Evolutionary conservation across 2,113 vertebrate species (phyloP).

Genomic region (Carollia perspicillata): DNA sequence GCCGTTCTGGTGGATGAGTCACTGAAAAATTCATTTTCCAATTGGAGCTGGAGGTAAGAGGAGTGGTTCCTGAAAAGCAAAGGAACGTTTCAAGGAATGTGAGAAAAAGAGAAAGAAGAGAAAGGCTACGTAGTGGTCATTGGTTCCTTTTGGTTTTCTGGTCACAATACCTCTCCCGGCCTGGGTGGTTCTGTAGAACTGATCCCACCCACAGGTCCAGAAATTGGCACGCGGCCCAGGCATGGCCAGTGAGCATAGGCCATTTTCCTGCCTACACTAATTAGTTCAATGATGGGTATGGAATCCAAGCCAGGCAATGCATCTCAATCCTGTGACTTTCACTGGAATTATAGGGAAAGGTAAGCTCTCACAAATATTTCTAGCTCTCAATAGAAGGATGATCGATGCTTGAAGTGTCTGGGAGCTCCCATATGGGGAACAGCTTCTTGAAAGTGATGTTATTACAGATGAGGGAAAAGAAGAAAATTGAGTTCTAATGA

Average conservation of each 20-base stretch:
- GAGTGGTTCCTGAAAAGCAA: not conserved
- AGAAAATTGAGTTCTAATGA: not conserved
- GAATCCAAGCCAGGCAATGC: not conserved
- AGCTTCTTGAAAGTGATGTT: not conserved
- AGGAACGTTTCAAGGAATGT: not conserved
- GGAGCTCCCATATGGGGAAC: not conserved
- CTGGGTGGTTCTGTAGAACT: not conserved
- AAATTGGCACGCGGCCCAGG: not conserved
- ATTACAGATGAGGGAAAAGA: not conserved
- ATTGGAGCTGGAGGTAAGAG: not conserved
- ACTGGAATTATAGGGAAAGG: not conserved
- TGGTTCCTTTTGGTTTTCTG: not conserved
- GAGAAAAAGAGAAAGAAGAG: not conserved
- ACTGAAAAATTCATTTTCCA: constrained; percentile 11
- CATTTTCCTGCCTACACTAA: not conserved
- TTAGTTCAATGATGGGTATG: not conserved
- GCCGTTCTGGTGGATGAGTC: not conserved
- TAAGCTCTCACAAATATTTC: not conserved
- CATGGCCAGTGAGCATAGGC: not conserved
- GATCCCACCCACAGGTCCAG: not conserved
- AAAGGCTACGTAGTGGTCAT: not conserved
- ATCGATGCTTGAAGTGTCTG: not conserved
- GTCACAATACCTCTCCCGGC: not conserved
- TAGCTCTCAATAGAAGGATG: not conserved
- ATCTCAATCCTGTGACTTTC: not conserved